Percentiles rank a stretch among this genome's conserved stretches.
Conservation (phyloP, 2,113 vertebrate genomes). For the Oostethus manadensis region DNA sequence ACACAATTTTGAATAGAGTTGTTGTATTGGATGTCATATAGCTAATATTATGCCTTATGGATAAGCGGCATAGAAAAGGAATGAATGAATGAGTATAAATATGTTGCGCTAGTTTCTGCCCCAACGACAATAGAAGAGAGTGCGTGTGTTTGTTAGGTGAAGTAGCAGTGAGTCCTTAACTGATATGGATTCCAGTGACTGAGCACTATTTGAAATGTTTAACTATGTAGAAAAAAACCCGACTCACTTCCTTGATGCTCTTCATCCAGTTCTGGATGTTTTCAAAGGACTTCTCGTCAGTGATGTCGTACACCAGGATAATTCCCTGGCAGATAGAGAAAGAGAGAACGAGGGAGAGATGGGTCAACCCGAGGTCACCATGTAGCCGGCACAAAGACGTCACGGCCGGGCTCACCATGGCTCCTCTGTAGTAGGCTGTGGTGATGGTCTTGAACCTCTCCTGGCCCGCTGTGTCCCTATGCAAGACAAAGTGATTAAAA, state of each 20-base stretch:
- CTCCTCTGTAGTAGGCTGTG: conserved; percentile 92
- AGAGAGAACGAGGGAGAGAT: neutral
- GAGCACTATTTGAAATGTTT: neutral
- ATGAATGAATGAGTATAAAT: no score
- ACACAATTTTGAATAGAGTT: no score
- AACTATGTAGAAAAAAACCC: conserved; percentile 1
- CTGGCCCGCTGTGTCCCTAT: conserved; percentile 92
- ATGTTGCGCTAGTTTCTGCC: no score
- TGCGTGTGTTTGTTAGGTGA: no score
- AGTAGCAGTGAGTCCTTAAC: no score
- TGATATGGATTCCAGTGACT: no score
- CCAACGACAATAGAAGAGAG: no score
- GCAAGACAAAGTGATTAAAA: conserved; percentile 9
- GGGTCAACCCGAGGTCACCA: conserved; percentile 18
- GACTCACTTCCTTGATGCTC: conserved; percentile 85
- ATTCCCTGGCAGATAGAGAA: conserved; percentile 74
- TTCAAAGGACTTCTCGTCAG: conserved; percentile 88
- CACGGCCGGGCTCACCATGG: conserved; percentile 79
- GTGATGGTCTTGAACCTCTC: conserved; percentile 96
- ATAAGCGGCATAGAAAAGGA: no score
- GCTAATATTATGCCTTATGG: no score
- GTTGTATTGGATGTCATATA: neutral
- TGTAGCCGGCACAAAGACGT: neutral
- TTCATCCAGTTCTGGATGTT: conserved; percentile 99
- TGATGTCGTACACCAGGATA: conserved; percentile 93